These are phyloP conservation scores for Proales similis DNA, from an alignment of 1,140 invertebrate species.

Conservation along the genomic window DNA sequence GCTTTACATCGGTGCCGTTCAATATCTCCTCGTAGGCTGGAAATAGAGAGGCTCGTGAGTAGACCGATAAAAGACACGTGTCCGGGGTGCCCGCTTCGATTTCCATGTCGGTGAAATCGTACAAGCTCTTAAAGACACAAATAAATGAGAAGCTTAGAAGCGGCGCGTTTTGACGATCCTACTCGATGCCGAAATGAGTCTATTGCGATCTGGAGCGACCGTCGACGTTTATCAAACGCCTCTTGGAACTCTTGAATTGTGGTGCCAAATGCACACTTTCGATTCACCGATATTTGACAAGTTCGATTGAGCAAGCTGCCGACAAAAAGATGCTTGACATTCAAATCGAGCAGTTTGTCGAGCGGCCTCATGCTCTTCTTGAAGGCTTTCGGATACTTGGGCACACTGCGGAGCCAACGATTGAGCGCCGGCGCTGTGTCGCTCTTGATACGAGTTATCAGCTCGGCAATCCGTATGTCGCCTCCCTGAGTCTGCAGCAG, in stretches of 20 bases:
- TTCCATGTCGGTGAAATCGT: slow-evolving; percentile 21
- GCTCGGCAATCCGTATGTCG: slow-evolving; percentile 17
- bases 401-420: slow-evolving; percentile 27
- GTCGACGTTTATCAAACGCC: slow-evolving; percentile 20
- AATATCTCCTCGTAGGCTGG: slow-evolving; percentile 28
- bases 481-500: slow-evolving; percentile 32
- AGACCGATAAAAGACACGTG: slow-evolving; percentile 29
- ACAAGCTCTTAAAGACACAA: slow-evolving; percentile 11
- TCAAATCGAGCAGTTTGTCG: slow-evolving; percentile 30
- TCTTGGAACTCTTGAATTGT: slow-evolving; percentile 19
- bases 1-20: slow-evolving; percentile 32
- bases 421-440: slow-evolving; percentile 5
- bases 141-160: background rate
- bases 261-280: slow-evolving; percentile 20
- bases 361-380: slow-evolving; percentile 35
- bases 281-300: slow-evolving; percentile 1
- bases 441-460: slow-evolving; percentile 20
- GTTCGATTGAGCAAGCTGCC: slow-evolving; percentile 1
- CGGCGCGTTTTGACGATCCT: background rate
- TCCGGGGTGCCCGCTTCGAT: slow-evolving; percentile 24
- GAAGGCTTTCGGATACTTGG: slow-evolving; percentile 26
- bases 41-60: slow-evolving; percentile 21
- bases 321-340: slow-evolving; percentile 16
- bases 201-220: slow-evolving; percentile 19
- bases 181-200: slow-evolving; percentile 33